A percentile compares a stretch with the other conserved stretches of the same genome.
These are phyloP conservation scores for Cygnus olor DNA, from an alignment of 2,797 vertebrate species.

Conservation along the genomic window DNA sequence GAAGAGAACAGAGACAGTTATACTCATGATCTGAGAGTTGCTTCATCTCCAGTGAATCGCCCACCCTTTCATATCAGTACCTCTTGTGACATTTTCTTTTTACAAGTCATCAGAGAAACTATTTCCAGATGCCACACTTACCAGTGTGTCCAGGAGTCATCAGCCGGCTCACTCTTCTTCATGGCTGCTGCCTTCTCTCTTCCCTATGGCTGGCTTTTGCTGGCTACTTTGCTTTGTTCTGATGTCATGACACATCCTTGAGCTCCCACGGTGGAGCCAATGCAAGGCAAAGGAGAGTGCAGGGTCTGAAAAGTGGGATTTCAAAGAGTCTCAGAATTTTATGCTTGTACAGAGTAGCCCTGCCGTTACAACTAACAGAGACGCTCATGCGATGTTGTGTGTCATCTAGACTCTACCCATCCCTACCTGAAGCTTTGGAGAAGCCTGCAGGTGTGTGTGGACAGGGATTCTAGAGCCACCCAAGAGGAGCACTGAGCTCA, in stretches of 20 bases:
- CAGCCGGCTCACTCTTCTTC: not conserved
- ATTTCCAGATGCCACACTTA: not conserved
- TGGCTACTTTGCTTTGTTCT: not conserved
- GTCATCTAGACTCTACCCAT: not conserved
- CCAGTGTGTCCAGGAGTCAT: not conserved
- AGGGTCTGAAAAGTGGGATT: not conserved
- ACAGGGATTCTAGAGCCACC: not conserved
- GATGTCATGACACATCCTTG: not conserved
- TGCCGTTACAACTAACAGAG: not conserved
- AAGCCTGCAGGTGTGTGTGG: not conserved
- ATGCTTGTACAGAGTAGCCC: not conserved
- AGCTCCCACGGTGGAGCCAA: not conserved
- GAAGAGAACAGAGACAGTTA: not conserved
- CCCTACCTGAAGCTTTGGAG: not conserved
- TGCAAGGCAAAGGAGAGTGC: not conserved
- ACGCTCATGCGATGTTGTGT: not conserved
- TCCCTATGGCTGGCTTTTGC: not conserved
- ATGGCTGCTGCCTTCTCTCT: not conserved
- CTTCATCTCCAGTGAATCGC: not conserved
- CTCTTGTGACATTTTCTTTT: not conserved
- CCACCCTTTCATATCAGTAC: not conserved
- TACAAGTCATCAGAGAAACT: not conserved
- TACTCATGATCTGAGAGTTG: fast-evolving
- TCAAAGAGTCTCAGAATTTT: not conserved
- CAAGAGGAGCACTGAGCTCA: not conserved